Evolutionary conservation across 92 coral and sea anemone genomes (phyloP), one percentile per base, ranked within the genome.

Genomic region (Actinostola sp.): DNA sequence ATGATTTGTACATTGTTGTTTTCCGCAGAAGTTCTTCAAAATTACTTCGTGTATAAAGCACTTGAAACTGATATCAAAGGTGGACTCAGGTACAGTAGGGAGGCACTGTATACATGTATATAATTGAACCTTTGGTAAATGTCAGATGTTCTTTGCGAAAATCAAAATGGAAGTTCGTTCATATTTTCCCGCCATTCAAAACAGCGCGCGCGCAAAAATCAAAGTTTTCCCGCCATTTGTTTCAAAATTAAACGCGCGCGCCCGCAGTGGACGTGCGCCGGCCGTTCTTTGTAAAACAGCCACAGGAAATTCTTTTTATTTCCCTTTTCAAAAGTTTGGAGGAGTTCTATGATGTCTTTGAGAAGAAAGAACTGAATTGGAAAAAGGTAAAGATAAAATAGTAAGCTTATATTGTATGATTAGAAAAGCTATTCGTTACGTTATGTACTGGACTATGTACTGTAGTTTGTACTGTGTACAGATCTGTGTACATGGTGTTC

Each of bases 281-380:
- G 19, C 8, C n/a, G 17, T 46, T 21, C 31, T 2, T 7, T 8
- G 21, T 52, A 27, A 14, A 9, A 12, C 11, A 24, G 10, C 38
- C 52, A n/a, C 31, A 44, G 29, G 57, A 21, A 8, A 13, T 23
- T 48, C 28, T 17, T 34, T 24, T 32, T 21, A 71, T 61, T 67
- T 42, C 30, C 2, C 43, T 34, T 64, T 79, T 74, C 24, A 29
- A 3, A 78, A 93, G 98, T 41, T 65, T 90, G 75, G 92, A 93
- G 0, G 91, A 93, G 38, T 87, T 93, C 75, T 86, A 86, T 27
- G 72, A 84, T 28, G 78, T 93, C 33, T 93, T 82, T 80, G 93
- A 89, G 36, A 88, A 80, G 60, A 90, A 80, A 64, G 86, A 89
- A 42, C 77, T 93, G 57, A 80, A 79, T 26, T 93, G 98, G 98